phyloP scores from a whole-genome alignment of 2,113 vertebrate genomes.

The Malaclemys terrapin region DNA sequence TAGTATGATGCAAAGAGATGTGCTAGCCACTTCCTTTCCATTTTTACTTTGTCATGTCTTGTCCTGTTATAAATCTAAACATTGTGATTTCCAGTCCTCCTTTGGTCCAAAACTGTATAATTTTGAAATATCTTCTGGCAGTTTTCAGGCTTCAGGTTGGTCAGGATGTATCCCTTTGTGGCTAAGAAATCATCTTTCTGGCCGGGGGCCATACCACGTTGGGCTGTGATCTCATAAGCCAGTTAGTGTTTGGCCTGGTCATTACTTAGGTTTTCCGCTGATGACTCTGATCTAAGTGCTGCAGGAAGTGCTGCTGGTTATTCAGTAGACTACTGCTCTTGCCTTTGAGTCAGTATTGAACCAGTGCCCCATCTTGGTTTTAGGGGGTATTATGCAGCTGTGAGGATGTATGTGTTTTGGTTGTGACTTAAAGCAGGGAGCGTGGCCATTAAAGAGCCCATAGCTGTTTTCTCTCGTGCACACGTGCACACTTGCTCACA shows the following conservation, averaged over 20 bases:
- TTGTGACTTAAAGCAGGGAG: background rate
- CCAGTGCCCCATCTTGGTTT: background rate
- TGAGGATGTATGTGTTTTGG: background rate
- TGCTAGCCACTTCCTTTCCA: background rate
- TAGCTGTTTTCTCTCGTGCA: no score
- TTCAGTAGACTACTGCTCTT: background rate
- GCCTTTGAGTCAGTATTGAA: background rate
- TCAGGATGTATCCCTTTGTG: background rate
- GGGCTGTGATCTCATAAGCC: background rate
- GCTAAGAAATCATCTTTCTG: background rate
- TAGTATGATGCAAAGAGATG: background rate
- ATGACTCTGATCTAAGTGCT: background rate
- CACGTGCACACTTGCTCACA: background rate
- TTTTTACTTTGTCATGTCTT: background rate
- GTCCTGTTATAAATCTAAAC: background rate
- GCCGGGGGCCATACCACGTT: background rate
- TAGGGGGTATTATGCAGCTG: accelerated
- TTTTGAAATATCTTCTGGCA: background rate
- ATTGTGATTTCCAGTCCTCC: background rate
- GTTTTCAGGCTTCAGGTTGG: accelerated
- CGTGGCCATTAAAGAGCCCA: background rate
- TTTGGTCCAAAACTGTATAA: background rate
- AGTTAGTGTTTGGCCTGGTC: background rate
- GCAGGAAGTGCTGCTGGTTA: background rate
- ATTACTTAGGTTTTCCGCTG: background rate